A percentile compares a stretch with the other conserved stretches of the same genome.
Conservation (phyloP, 2,113 vertebrate genomes). For the Nestor notabilis region DNA sequence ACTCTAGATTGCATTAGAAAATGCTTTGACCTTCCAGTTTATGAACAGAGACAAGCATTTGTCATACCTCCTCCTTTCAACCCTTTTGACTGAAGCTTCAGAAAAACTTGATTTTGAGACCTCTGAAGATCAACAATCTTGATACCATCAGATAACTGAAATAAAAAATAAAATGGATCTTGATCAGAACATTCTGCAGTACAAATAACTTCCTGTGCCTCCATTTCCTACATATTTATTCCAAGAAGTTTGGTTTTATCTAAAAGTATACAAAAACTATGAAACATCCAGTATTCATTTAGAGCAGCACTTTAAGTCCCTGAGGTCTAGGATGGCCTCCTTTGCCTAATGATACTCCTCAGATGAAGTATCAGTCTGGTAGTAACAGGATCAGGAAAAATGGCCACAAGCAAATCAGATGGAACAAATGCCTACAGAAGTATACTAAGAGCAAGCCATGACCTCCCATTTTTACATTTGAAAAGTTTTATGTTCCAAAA, state of each 20-base stretch:
- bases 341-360: not conserved
- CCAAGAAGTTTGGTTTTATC: not conserved
- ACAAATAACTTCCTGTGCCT: not conserved
- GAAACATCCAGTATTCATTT: not conserved
- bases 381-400: not conserved
- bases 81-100: constrained; percentile 88
- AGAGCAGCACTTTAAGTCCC: not conserved
- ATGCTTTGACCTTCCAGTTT: not conserved
- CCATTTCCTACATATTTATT: not conserved
- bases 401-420: not conserved
- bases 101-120: constrained; percentile 80
- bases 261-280: not conserved
- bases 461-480: not conserved
- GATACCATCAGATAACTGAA: constrained; percentile 80
- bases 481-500: not conserved
- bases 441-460: not conserved
- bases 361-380: not conserved
- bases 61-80: constrained; percentile 92
- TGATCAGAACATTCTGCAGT: not conserved
- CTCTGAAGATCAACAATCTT: constrained; percentile 81
- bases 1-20: not conserved
- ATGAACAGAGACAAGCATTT: not conserved
- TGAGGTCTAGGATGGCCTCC: not conserved
- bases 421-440: not conserved
- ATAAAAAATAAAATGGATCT: constrained; percentile 11